phyloP scores from a whole-genome alignment of 2,797 vertebrate genomes.

The Enteromius anoplus region DNA sequence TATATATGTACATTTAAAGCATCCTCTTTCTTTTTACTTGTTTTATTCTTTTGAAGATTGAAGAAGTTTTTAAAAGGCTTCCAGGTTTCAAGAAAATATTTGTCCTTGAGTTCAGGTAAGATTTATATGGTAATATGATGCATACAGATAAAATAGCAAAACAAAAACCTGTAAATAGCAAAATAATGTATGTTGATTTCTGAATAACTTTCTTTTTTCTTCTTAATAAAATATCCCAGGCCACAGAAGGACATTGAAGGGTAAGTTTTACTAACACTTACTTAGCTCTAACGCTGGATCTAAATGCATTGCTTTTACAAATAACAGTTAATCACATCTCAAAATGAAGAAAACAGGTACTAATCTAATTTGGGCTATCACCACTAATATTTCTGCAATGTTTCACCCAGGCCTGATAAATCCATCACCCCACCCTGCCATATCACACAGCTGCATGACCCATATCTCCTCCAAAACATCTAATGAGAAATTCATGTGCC shows the following conservation, averaged over 20 bases:
- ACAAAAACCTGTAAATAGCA: neutral
- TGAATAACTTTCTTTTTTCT: conserved; percentile 36
- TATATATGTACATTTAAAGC: neutral
- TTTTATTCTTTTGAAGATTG: conserved; percentile 73
- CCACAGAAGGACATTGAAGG: conserved; percentile 83
- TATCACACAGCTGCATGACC: conserved; percentile 52
- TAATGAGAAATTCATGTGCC: conserved; percentile 58
- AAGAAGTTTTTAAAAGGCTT: conserved; percentile 82
- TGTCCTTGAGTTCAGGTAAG: conserved; percentile 89
- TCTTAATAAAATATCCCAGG: conserved; percentile 69
- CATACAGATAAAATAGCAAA: neutral
- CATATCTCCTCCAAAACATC: conserved; percentile 45
- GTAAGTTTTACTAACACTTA: conserved; percentile 70
- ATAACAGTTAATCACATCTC: conserved; percentile 27
- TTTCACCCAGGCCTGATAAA: conserved; percentile 53
- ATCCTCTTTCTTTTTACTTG: neutral
- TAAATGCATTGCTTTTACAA: conserved; percentile 33
- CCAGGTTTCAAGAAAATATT: conserved; percentile 86
- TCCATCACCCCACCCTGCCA: conserved; percentile 51
- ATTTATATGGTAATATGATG: neutral
- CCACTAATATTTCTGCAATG: conserved; percentile 42
- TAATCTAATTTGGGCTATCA: conserved; percentile 39
- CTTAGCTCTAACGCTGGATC: conserved; percentile 18
- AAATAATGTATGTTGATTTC: conserved; percentile 28
- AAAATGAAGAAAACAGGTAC: conserved; percentile 44